Evolutionary conservation across 1,140 invertebrate genomes (phyloP), one percentile per base, ranked within the genome.

Genomic region (Nasonia longicornis): DNA sequence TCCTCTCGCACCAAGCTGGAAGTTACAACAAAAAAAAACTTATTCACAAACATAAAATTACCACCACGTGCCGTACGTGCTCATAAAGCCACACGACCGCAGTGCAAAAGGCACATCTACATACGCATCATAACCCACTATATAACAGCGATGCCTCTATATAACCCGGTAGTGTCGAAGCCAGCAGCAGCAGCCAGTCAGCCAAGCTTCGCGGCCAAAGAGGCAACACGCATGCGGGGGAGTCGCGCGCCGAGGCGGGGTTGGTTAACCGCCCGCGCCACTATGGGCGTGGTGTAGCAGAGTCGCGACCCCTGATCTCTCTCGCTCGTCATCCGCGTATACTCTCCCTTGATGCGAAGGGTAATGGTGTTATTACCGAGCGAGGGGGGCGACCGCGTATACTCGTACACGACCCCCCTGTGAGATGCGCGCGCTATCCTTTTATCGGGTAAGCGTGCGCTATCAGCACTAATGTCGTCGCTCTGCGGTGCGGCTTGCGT

Each of bases 151-250:
- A 12, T 48, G 45, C 45, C 14, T 48, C 45, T 66, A 42, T 42
- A 52, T 52, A 26, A 26, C 66, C 26, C 29, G 66, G 64, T 42
- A 42, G 38, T 42, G 38, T 10, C 38, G 38, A 42, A 14, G 48
- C 67, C 14, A 22, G 31, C 14, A 35, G 67, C 3, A 20, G 35
- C 31, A 7, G 69, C 11, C 69, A 38, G 69, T 35, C 26, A 71
- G 69, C 69, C 66, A 67, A 29, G n/a, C 66, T 26, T 20, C 66
- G 11, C 42, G 14, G 71, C 71, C 73, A 75, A 31, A 63, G 22
- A 75, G 52, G 73, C 73, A 77, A 58, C 77, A 82, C 81, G 81
- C 76, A 82, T 82, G 81, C 81, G 81, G 81, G 81, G 81, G 81
- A 75, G 81, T 79, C 77, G 75, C 4, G 11, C 35, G 29, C 48